Conservation (phyloP, 2,888 invertebrate genomes). For the Oasisia sp. region DNA sequence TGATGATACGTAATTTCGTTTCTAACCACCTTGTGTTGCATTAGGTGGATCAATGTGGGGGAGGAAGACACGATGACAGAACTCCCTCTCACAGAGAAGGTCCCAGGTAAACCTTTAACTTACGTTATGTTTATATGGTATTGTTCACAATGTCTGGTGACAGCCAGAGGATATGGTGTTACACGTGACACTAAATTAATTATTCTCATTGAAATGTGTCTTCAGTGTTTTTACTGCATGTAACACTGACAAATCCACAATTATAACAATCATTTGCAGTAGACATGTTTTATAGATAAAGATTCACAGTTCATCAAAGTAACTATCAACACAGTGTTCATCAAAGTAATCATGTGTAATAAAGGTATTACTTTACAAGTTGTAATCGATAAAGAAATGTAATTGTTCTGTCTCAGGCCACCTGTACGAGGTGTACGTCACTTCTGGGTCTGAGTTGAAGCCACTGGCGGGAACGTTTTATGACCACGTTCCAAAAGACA, state of each 20-base stretch:
- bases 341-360: neutral
- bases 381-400: constrained; percentile 41
- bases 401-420: neutral
- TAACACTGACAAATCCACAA: neutral
- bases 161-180: neutral
- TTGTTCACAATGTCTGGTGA: neutral
- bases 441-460: constrained; percentile 22
- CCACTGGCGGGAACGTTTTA: neutral
- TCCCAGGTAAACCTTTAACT: neutral
- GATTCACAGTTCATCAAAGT: neutral
- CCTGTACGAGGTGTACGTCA: neutral
- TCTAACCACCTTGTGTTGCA: neutral
- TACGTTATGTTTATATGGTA: neutral
- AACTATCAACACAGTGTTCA: neutral
- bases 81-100: neutral
- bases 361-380: constrained; percentile 38
- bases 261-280: too few relatives aligned
- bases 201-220: neutral
- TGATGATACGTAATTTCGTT: neutral
- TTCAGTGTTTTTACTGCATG: neutral
- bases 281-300: too few relatives aligned
- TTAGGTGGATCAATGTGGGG: neutral
- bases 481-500: neutral
- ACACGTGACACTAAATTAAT: neutral
- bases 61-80: neutral